A percentile compares a stretch with the other conserved stretches of the same genome.
These are phyloP conservation scores for Epistrophe grossulariae DNA, from an alignment of 2,888 invertebrate species.

Conservation along the genomic window DNA sequence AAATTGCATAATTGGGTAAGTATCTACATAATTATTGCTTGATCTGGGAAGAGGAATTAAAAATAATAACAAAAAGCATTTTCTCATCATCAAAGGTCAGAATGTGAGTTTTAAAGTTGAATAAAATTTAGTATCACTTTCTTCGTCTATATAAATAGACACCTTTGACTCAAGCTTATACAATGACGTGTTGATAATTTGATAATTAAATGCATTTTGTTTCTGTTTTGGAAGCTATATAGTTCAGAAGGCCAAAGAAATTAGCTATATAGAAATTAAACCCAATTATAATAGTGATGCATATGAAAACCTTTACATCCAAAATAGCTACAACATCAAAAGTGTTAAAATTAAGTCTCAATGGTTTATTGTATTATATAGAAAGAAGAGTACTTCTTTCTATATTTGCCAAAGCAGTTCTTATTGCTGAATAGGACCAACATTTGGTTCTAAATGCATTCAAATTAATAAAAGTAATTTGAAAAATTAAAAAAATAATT, in stretches of 20 bases:
- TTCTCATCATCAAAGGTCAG: background rate
- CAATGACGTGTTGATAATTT: background rate
- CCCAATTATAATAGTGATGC: background rate
- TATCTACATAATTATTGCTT: conserved; percentile 21
- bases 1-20: conserved; percentile 25
- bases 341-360: no score
- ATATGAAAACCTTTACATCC: no score
- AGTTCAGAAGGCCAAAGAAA: background rate
- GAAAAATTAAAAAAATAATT: no score
- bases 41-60: background rate
- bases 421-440: no score
- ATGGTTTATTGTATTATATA: no score
- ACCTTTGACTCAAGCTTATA: background rate
- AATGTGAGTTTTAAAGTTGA: background rate
- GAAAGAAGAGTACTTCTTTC: no score
- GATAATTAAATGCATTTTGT: background rate
- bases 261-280: background rate
- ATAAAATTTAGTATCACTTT: conserved; percentile 3
- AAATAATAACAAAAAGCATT: background rate
- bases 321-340: no score
- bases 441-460: no score
- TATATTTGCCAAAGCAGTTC: no score
- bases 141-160: background rate
- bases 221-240: background rate
- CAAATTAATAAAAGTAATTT: no score